Base-by-base conservation (phyloP, 2,113 vertebrate genomes). In the Charina bottae region DNA sequence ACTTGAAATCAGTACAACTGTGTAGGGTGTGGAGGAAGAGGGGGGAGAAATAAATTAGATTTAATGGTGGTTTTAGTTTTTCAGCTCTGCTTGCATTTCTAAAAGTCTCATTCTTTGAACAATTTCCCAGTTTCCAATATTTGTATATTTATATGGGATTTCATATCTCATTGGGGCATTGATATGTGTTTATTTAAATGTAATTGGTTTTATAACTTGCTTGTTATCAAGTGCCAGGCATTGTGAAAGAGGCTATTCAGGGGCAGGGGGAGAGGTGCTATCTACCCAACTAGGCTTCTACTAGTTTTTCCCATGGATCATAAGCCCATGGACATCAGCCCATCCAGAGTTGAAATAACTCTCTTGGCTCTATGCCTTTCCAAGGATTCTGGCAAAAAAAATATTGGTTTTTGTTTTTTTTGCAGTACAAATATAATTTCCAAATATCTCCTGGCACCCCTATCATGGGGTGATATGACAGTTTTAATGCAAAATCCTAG, bases 111-210 rank as follows among this genome's bases (percentile, higher is more conserved):
- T 91, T 87, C 49, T 87, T 55, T 62, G 26, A 90, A 78, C 13
- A 58, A 24, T 83, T 88, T 92, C 28, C 37, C 21, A 10, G 8
- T 87, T 87, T 58, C 91, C 19, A 49, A 58, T 33, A 24, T 42
- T 87, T 78, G 21, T 33, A 78, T 78, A 23, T 60, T 62, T 85
- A 62, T 90, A 62, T 24, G 46, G 24, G 53, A 90, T 83, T 78
- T 83, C 26, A 83, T 58, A 58, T 42, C 54, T 42, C 6, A 11
- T 90, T 17, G 37, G 55, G 26, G 56, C 24, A 58, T 85, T 17
- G 68, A 92, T 72, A 37, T 59, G 28, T 83, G 28, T 88, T 92
- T 60, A 49, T 60, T 88, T 62, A 53, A 88, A 62, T 83, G 49
- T 46, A 60, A 78, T 55, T 55, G 13, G 6, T 78, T 91, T 87